Conservation (phyloP, 2,113 vertebrate species). For the Chascanopsetta lugubris region DNA sequence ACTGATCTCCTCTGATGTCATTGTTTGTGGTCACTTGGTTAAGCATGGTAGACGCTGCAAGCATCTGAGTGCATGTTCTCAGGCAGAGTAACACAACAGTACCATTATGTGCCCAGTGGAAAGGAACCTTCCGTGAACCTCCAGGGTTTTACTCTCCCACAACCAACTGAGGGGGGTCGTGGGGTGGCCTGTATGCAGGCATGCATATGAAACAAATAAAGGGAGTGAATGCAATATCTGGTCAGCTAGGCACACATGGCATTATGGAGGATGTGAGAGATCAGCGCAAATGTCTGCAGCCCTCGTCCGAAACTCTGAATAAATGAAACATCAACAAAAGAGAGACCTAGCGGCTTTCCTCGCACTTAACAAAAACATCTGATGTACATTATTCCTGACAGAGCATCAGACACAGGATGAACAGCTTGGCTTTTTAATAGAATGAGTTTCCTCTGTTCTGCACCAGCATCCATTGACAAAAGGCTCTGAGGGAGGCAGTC, state of each 20-base stretch:
- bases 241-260: slow-evolving; percentile 68
- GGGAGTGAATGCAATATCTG: slow-evolving; percentile 72
- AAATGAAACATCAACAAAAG: slow-evolving; percentile 81
- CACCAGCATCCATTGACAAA: slow-evolving; percentile 51
- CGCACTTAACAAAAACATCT: slow-evolving; percentile 81
- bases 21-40: slow-evolving; percentile 75
- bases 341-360: slow-evolving; percentile 71
- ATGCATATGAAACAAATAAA: slow-evolving; percentile 77
- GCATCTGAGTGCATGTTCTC: slow-evolving; percentile 74
- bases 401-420: slow-evolving; percentile 66
- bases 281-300: slow-evolving; percentile 71
- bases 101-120: slow-evolving; percentile 79
- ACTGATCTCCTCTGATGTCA: slow-evolving; percentile 58
- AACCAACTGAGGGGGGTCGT: slow-evolving; percentile 45
- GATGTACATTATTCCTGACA: slow-evolving; percentile 78
- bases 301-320: slow-evolving; percentile 73
- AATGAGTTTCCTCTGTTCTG: slow-evolving; percentile 57
- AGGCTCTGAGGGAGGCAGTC: slow-evolving; percentile 42
- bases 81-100: slow-evolving; percentile 76
- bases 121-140: slow-evolving; percentile 74
- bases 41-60: slow-evolving; percentile 62
- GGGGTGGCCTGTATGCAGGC: slow-evolving; percentile 57
- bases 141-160: slow-evolving; percentile 72
- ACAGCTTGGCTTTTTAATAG: slow-evolving; percentile 61
- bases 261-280: slow-evolving; percentile 77